Evolutionary conservation across 2,888 invertebrate genomes (phyloP).

Genomic region (Sarcophaga carnaria): DNA sequence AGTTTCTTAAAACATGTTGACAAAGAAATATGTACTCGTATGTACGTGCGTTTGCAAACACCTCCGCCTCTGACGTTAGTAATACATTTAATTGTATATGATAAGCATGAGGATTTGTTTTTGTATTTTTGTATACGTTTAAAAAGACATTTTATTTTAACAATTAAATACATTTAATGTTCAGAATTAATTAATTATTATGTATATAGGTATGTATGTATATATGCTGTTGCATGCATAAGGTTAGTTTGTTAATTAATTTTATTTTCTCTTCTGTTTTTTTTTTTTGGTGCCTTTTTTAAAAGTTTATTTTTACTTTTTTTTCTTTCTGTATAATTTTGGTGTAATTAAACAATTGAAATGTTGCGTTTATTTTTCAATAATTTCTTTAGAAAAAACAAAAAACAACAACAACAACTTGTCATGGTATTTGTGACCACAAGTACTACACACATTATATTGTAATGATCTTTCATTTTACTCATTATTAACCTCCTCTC

Average conservation of each 20-base stretch:
- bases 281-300: conserved; percentile 44
- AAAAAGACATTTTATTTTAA: conserved; percentile 60
- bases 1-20: conserved; percentile 48
- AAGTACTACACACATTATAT: conserved; percentile 28
- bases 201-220: conserved; percentile 4
- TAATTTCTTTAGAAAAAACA: conserved; percentile 15
- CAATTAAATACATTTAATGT: conserved; percentile 63
- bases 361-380: conserved; percentile 60
- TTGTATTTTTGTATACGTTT: conserved; percentile 16
- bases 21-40: conserved; percentile 54
- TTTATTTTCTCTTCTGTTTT: conserved; percentile 1
- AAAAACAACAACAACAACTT: conserved; percentile 12
- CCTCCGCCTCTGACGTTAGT: conserved; percentile 37
- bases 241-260: conserved; percentile 42
- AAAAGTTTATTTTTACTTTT: too few relatives aligned
- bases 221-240: conserved; percentile 10
- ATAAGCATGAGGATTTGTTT: conserved; percentile 11
- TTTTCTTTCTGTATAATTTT: conserved; percentile 28
- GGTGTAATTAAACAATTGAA: conserved; percentile 66
- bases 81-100: conserved; percentile 47
- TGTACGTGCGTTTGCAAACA: conserved; percentile 51
- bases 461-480: conserved; percentile 60
- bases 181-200: conserved; percentile 64
- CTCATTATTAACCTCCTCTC: conserved; percentile 68
- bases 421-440: conserved; percentile 25